Evolutionary conservation across 2,888 invertebrate species (phyloP).

Genomic region (Pristionchus mayeri): DNA sequence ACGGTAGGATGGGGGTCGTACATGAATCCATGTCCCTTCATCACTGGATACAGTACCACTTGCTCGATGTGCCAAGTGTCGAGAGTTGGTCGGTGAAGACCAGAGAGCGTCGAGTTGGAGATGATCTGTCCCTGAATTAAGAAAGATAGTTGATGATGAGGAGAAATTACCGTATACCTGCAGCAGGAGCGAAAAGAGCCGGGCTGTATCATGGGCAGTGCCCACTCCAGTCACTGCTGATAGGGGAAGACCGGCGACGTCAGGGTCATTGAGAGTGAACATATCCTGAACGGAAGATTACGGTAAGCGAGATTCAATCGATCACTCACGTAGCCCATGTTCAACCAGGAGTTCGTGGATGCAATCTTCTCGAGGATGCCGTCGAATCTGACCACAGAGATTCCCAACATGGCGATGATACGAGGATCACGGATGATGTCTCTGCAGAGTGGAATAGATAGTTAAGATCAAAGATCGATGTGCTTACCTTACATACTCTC

Average conservation of each 20-base stretch:
- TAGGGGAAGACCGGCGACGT: conserved; percentile 62
- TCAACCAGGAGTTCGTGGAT: conserved; percentile 66
- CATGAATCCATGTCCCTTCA: conserved; percentile 74
- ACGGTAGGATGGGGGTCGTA: conserved; percentile 71
- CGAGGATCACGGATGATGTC: conserved; percentile 60
- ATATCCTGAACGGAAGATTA: conserved; percentile 57
- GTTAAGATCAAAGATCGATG: neutral
- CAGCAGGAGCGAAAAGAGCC: conserved; percentile 63
- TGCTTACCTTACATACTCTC: conserved; percentile 62
- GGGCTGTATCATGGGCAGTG: conserved; percentile 64
- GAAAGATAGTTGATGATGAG: neutral
- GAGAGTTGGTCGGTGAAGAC: conserved; percentile 63
- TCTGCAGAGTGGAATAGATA: neutral
- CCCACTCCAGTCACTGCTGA: conserved; percentile 68
- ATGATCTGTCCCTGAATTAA: conserved; percentile 60
- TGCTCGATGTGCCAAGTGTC: conserved; percentile 71
- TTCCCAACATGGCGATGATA: conserved; percentile 60
- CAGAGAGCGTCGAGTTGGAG: conserved; percentile 59
- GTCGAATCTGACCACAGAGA: conserved; percentile 62
- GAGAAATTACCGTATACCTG: conserved; percentile 42
- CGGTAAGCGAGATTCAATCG: neutral
- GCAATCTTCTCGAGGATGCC: conserved; percentile 59
- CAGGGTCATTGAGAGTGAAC: conserved; percentile 67
- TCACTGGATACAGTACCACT: conserved; percentile 68
- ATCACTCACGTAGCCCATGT: conserved; percentile 60